Evolutionary conservation across 2,888 invertebrate genomes (phyloP).

Genomic region (Netelia melanura): DNA sequence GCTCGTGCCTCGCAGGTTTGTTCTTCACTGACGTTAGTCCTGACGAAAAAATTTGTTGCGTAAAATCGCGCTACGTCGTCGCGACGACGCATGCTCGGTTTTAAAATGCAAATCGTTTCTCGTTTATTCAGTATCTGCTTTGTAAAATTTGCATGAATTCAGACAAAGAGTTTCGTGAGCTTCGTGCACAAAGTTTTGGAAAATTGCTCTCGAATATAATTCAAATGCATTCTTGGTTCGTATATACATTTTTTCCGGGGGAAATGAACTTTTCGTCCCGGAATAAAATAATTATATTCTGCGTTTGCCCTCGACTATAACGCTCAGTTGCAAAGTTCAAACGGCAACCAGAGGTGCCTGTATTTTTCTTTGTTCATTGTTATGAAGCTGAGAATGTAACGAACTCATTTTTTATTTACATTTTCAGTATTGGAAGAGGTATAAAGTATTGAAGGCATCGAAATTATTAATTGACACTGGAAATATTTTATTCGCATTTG

Average conservation of each 20-base stretch:
- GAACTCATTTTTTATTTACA: too few relatives aligned
- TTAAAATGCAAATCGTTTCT: conserved; percentile 43
- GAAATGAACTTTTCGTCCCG: neutral
- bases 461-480: too few relatives aligned
- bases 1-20: conserved; percentile 6
- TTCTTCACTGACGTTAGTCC: conserved; percentile 10
- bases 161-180: neutral
- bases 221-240: neutral
- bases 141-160: conserved; percentile 18
- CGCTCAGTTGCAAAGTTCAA: too few relatives aligned
- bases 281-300: too few relatives aligned
- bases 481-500: too few relatives aligned
- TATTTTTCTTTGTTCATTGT: too few relatives aligned
- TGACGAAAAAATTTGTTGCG: conserved; percentile 9
- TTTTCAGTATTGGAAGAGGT: too few relatives aligned
- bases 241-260: neutral
- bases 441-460: too few relatives aligned
- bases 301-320: too few relatives aligned
- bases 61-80: conserved; percentile 18
- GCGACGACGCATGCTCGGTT: conserved; percentile 40
- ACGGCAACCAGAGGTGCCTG: too few relatives aligned
- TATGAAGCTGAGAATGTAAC: too few relatives aligned
- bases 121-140: neutral
- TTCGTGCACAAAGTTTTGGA: neutral
- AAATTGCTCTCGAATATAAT: too few relatives aligned